These are phyloP conservation scores for Wiebesia pumilae DNA, from an alignment of 1,140 invertebrate species.

Conservation along the genomic window DNA sequence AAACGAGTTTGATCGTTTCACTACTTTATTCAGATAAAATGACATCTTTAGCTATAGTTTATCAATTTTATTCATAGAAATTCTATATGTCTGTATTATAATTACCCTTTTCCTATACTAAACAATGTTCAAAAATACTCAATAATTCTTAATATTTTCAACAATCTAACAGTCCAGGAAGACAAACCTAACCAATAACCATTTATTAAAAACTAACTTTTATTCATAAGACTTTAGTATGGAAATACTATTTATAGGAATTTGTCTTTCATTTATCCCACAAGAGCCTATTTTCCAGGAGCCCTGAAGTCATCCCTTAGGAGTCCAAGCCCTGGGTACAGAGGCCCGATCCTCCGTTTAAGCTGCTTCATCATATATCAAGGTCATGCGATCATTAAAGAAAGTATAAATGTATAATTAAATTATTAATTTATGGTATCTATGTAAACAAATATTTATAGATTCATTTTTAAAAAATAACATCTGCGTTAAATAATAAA, in stretches of 20 bases:
- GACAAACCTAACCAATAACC: neutral
- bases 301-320: neutral
- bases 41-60: too few relatives aligned
- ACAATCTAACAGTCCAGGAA: neutral
- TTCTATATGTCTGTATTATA: too few relatives aligned
- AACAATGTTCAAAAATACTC: neutral
- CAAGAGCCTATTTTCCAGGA: slow-evolving; percentile 3
- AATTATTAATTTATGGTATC: neutral
- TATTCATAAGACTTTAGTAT: neutral
- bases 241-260: neutral
- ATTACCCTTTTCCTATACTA: too few relatives aligned
- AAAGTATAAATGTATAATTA: neutral
- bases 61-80: too few relatives aligned
- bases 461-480: neutral
- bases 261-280: neutral
- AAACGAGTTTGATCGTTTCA: too few relatives aligned
- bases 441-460: neutral
- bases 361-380: neutral
- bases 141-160: neutral
- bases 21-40: too few relatives aligned
- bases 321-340: neutral
- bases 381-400: neutral
- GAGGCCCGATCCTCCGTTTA: neutral
- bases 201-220: neutral
- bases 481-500: neutral